These are phyloP conservation scores for Busseola fusca DNA, from an alignment of 2,888 invertebrate genomes.

Conservation along the genomic window DNA sequence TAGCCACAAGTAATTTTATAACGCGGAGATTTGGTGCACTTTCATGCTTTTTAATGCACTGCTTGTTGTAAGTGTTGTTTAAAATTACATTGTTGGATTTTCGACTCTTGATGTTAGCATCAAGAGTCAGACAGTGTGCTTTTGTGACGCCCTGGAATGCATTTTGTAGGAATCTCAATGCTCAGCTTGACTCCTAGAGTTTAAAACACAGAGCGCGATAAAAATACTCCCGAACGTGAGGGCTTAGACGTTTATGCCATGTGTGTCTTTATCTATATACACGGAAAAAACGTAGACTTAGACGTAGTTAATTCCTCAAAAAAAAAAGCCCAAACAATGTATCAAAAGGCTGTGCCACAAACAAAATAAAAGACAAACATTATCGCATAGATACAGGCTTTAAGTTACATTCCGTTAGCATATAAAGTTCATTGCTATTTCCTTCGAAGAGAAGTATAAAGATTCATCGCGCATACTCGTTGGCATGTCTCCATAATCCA, in stretches of 20 bases:
- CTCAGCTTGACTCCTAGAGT: background rate
- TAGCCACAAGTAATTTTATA: background rate
- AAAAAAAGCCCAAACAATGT: background rate
- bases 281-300: background rate
- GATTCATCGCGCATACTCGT: constrained; percentile 28
- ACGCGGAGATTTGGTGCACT: background rate
- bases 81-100: too few relatives aligned
- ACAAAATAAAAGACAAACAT: constrained; percentile 9
- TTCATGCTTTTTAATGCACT: background rate
- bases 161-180: background rate
- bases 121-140: background rate
- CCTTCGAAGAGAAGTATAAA: constrained; percentile 18
- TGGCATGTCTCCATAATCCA: constrained; percentile 58
- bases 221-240: background rate
- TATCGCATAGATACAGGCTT: background rate
- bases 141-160: background rate
- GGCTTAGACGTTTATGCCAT: background rate
- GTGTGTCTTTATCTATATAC: background rate
- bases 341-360: background rate
- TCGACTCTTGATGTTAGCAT: too few relatives aligned
- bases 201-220: background rate
- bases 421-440: constrained; percentile 39
- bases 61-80: background rate
- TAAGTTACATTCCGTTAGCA: constrained; percentile 13
- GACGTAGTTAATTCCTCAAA: background rate